These are phyloP conservation scores for Molothrus aeneus DNA, from an alignment of 2,797 vertebrate species.

Conservation along the genomic window DNA sequence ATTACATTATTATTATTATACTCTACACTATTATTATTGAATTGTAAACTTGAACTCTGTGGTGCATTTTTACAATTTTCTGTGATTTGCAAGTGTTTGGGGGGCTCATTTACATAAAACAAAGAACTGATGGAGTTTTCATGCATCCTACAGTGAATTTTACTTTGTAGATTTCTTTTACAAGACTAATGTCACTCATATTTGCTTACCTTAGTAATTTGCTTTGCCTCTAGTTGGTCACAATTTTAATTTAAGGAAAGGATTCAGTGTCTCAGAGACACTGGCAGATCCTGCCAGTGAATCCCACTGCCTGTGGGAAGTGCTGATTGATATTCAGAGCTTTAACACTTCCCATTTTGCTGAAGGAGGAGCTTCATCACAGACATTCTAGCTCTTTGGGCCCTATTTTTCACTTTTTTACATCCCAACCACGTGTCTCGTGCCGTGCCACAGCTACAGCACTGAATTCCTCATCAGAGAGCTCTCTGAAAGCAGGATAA, in stretches of 20 bases:
- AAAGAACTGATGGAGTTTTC: background rate
- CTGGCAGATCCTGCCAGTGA: slow-evolving; percentile 41
- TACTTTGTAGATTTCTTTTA: slow-evolving; percentile 30
- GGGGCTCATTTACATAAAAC: background rate
- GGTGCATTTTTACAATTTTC: slow-evolving; percentile 32
- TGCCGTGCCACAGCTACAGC: slow-evolving; percentile 46
- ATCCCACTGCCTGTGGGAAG: slow-evolving; percentile 67
- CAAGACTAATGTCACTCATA: slow-evolving; percentile 25
- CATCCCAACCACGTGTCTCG: slow-evolving; percentile 38
- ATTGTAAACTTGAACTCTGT: slow-evolving; percentile 33
- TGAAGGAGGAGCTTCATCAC: slow-evolving; percentile 58
- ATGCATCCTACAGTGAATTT: slow-evolving; percentile 25
- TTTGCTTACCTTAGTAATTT: slow-evolving; percentile 59
- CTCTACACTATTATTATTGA: slow-evolving; percentile 41
- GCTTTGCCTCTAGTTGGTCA: slow-evolving; percentile 49
- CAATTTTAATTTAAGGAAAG: slow-evolving; percentile 60
- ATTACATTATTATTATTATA: slow-evolving; percentile 44
- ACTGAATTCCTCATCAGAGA: slow-evolving; percentile 58
- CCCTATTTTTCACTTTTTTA: slow-evolving; percentile 58
- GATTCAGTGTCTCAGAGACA: slow-evolving; percentile 38
- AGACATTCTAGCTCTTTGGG: slow-evolving; percentile 48
- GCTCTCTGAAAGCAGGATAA: slow-evolving; percentile 48
- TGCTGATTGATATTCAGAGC: slow-evolving; percentile 65
- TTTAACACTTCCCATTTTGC: slow-evolving; percentile 67
- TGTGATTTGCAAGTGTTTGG: slow-evolving; percentile 35